Base-by-base conservation (phyloP, 2,797 vertebrate genomes). In the Loris lydekkerianus region DNA sequence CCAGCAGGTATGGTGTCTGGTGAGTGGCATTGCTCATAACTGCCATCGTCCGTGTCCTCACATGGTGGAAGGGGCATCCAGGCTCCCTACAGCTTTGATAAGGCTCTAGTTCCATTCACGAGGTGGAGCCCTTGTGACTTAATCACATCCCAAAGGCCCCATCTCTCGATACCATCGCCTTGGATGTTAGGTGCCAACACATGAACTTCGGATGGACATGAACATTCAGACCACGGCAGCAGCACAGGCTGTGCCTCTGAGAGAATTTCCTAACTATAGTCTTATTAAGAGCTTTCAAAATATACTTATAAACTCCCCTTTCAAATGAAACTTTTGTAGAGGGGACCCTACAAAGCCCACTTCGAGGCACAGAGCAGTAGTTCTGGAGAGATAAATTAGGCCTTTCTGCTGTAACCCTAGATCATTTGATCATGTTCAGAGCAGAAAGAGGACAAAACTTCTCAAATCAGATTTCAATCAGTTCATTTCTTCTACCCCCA, bases 371-470 rank as follows among this genome's bases (percentile, higher is more conserved):
- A n/a, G 17, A 20, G 7, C 8, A 34, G 2, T 11, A 27, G 65
- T 86, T 63, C 73, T 20, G 10, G 27, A 10, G n/a, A 87, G 72
- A 87, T 8, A 67, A 76, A 23, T 37, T 37, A 61, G 58, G 2
- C 23, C 34, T 25, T 81, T 83, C 31, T 76, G 0, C 37, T 17
- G 0, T 29, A 67, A 75, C 8, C 7, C 34, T 37, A 93, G 20
- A 60, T 84, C 17, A 89, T 56, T n/a, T 87, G 63, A 67, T 63
- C 69, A 92, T 21, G 53, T 96, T 27, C 76, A 61, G 43, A 94
- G 29, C 15, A 89, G n/a, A 91, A 92, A 85, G 25, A 87, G 18
- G 65, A 46, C 9, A 80, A 63, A 80, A 31, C 53, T 27, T 76
- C 20, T 95, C 78, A 91, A 83, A 56, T 91, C 31, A 81, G 3